Evolutionary conservation across 2,888 invertebrate genomes (phyloP).

Genomic region (Orthonevra nobilis): DNA sequence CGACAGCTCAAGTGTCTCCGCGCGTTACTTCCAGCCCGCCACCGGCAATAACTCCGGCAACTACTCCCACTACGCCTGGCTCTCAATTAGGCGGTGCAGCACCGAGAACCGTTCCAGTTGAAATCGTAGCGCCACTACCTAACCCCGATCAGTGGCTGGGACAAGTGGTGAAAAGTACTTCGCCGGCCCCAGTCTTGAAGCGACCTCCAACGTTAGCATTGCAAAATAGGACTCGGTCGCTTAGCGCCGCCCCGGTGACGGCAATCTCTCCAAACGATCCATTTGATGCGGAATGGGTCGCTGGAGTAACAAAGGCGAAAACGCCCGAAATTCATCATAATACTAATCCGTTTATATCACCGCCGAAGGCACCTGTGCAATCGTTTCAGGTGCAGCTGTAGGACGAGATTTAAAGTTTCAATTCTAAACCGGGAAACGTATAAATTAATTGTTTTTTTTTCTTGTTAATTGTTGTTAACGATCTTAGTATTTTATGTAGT

Average conservation of each 20-base stretch:
- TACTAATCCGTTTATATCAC: slow-evolving; percentile 80
- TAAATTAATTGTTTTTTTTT: slow-evolving; percentile 66
- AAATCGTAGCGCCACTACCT: slow-evolving; percentile 82
- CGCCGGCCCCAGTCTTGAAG: slow-evolving; percentile 82
- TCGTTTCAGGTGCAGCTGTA: slow-evolving; percentile 80
- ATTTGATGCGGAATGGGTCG: slow-evolving; percentile 92
- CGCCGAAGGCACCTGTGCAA: slow-evolving; percentile 80
- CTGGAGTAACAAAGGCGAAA: slow-evolving; percentile 80
- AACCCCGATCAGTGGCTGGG: slow-evolving; percentile 93
- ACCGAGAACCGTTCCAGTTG: slow-evolving; percentile 75
- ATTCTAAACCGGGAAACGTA: slow-evolving; percentile 26
- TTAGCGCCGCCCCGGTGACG: slow-evolving; percentile 81
- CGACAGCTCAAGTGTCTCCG: slow-evolving; percentile 82
- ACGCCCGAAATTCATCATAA: slow-evolving; percentile 80
- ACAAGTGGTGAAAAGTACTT: slow-evolving; percentile 84
- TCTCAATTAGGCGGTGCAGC: slow-evolving; percentile 79
- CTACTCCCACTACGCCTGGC: slow-evolving; percentile 83
- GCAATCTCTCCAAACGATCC: slow-evolving; percentile 82
- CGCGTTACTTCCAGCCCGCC: slow-evolving; percentile 82
- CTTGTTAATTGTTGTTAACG: slow-evolving; percentile 64
- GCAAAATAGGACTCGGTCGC: slow-evolving; percentile 83
- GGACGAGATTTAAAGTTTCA: slow-evolving; percentile 50
- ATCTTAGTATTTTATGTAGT: slow-evolving; percentile 18
- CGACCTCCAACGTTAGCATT: slow-evolving; percentile 81
- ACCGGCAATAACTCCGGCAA: slow-evolving; percentile 84